Evolutionary conservation across 1,140 invertebrate species (phyloP), one percentile per base, ranked within the genome.

Genomic region (Lycorma delicatula): DNA sequence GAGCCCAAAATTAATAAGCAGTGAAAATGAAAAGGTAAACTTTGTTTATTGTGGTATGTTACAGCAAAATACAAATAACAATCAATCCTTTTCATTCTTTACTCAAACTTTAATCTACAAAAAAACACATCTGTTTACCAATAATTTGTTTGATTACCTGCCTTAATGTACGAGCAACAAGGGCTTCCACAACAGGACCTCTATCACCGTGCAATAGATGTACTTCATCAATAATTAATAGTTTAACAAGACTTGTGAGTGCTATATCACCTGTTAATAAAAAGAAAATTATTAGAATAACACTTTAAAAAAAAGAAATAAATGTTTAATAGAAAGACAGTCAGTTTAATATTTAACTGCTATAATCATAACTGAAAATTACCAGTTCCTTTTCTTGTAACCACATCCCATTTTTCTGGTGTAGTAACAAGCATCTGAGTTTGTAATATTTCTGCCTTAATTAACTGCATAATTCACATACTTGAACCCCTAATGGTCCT

Each of bases 351-450:
- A n/a, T n/a, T n/a, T n/a, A n/a, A n/a, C n/a, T n/a, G n/a, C n/a
- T n/a, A n/a, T n/a, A n/a, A n/a, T n/a, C n/a, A n/a, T n/a, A n/a
- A n/a, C n/a, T n/a, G n/a, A n/a, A n/a, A 23, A 48, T 61, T 74
- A 77, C 77, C 61, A 63, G 83, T 81, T 59, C 87, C 85, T 76
- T 99, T 99, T 56, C 97, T 76, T 0, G 97, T 98, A 1, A 99
- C 92, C 13, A 99, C 94, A 74, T 99, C 97, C 96, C 97, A 99
- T 70, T 99, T 99, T 75, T 99, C 97, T 0, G 97, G 97, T 0
- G 97, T 99, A 1, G 95, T 96, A 2, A 99, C 91, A 18, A 99
- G 80, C 85, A 99, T 97, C 74, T 98, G 96, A 0, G 97, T 99
- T 67, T 93, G 84, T 20, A 85, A 79, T 57, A 99, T 97, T 76